These are phyloP conservation scores for Oreohelix idahoensis DNA, from an alignment of 1,140 invertebrate species.

Conservation along the genomic window DNA sequence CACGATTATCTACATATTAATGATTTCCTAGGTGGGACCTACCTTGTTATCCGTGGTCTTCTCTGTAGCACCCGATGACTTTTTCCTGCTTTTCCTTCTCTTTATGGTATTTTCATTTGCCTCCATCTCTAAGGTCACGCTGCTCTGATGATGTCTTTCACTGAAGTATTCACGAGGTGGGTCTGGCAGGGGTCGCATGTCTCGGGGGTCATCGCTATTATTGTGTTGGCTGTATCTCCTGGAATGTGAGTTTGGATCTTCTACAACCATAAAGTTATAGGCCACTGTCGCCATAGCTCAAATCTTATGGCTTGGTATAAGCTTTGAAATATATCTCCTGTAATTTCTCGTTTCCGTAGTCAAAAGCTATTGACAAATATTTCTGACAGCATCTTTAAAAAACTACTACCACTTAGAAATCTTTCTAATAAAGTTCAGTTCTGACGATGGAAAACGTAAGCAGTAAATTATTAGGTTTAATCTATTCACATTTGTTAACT, in stretches of 20 bases:
- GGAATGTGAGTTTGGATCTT: neutral
- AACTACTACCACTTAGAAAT: too few relatives aligned
- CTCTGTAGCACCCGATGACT: neutral
- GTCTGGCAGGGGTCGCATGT: neutral
- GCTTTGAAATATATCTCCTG: neutral
- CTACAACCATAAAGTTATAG: neutral
- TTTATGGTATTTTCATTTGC: neutral
- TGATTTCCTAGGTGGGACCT: too few relatives aligned
- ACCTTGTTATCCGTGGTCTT: neutral
- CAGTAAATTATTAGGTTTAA: too few relatives aligned
- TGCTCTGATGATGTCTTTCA: neutral
- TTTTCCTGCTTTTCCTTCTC: neutral
- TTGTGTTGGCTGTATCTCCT: neutral
- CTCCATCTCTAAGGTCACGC: conserved; percentile 7
- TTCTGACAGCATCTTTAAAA: too few relatives aligned
- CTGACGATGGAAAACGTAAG: too few relatives aligned
- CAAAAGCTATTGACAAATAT: too few relatives aligned
- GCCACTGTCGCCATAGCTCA: conserved; percentile 3
- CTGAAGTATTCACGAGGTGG: neutral
- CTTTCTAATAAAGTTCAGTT: too few relatives aligned
- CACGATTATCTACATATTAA: too few relatives aligned
- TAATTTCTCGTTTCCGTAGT: too few relatives aligned
- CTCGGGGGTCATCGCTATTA: neutral
- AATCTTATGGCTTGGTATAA: neutral
- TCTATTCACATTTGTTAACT: too few relatives aligned